A percentile compares a stretch with the other conserved stretches of the same genome.
Evolutionary conservation across 2,888 invertebrate species (phyloP).

Genomic region (Limnephilus auricula): DNA sequence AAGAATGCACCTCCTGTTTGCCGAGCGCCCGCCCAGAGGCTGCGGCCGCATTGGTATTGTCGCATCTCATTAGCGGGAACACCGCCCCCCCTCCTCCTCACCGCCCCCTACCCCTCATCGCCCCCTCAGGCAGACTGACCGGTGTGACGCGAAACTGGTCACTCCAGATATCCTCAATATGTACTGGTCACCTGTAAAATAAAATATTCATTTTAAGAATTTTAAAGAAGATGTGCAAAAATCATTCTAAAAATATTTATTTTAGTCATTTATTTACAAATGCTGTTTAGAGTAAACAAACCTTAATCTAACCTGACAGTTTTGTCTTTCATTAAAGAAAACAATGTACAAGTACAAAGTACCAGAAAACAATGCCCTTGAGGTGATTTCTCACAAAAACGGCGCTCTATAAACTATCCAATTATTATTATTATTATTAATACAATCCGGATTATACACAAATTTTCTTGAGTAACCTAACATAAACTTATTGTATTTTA

Average conservation of each 20-base stretch:
- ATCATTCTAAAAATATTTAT: neutral
- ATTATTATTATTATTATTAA: no score
- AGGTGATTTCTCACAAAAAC: no score
- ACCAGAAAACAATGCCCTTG: no score
- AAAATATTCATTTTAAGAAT: neutral
- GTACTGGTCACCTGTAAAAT: neutral
- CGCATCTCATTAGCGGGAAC: conserved; percentile 59
- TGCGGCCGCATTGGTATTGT: conserved; percentile 53
- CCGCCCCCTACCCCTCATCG: neutral
- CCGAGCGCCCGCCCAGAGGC: conserved; percentile 58
- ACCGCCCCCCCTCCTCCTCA: conserved; percentile 54
- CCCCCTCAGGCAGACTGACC: neutral
- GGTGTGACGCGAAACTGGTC: conserved; percentile 7
- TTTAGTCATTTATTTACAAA: no score
- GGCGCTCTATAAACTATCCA: no score
- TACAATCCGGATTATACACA: no score
- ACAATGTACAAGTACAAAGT: no score
- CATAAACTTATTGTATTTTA: no score
- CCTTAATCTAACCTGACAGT: neutral
- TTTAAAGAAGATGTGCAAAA: neutral
- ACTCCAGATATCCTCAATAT: neutral
- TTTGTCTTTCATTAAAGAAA: neutral
- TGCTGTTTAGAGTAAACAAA: no score
- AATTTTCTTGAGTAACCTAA: no score
- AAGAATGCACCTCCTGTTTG: conserved; percentile 62